Evolutionary conservation across 2,888 invertebrate genomes (phyloP).

Genomic region (Lasius fuliginosus): DNA sequence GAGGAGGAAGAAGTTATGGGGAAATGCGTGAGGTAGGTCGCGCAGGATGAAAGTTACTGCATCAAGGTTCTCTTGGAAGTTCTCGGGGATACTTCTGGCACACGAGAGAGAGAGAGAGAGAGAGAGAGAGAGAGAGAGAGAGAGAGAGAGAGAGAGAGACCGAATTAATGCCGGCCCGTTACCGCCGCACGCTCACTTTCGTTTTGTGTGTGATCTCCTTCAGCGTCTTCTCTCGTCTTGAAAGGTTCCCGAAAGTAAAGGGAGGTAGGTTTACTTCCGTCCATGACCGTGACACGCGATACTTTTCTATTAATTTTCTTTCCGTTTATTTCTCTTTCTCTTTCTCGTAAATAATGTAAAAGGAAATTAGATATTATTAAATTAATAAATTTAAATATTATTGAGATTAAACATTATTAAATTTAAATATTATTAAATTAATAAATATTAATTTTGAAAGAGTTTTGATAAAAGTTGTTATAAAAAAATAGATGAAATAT

Average conservation of each 20-base stretch:
- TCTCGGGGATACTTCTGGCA: conserved; percentile 55
- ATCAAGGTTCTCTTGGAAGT: conserved; percentile 48
- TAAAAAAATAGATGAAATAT: conserved; percentile 1
- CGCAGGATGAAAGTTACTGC: conserved; percentile 62
- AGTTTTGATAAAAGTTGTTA: background rate
- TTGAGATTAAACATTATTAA: too few species aligned
- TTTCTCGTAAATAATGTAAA: background rate
- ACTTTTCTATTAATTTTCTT: background rate
- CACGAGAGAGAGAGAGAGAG: conserved; percentile 53
- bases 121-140: too few species aligned
- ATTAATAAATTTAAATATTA: background rate
- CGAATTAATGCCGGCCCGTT: conserved; percentile 61
- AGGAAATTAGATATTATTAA: background rate
- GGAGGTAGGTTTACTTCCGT: background rate
- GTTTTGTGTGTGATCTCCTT: conserved; percentile 46
- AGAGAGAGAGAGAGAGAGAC: conserved; percentile 55
- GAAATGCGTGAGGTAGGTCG: conserved; percentile 66
- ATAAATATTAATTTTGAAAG: background rate
- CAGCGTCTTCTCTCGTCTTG: conserved; percentile 32
- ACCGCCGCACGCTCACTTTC: conserved; percentile 53
- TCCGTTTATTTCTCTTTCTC: background rate
- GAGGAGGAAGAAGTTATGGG: conserved; percentile 43
- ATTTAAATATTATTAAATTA: background rate
- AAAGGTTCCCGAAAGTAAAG: conserved; percentile 16
- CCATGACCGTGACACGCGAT: conserved; percentile 16